Percentiles rank a stretch among this genome's conserved stretches.
Conservation (phyloP, 2,888 invertebrate species). For the Hyppa rectilinea region DNA sequence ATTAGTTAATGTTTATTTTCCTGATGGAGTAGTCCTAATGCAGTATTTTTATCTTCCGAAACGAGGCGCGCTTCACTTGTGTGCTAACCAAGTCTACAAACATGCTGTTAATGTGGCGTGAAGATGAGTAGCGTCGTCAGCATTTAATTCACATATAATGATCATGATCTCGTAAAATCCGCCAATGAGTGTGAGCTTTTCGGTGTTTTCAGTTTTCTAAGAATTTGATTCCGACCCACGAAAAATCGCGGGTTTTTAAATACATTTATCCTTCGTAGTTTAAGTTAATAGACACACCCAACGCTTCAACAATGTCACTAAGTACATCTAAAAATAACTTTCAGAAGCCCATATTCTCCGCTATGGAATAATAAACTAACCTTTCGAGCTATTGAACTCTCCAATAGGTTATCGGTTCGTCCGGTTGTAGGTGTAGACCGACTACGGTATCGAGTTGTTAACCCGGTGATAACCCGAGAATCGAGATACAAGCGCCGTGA, state of each 20-base stretch:
- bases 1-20: constrained; percentile 2
- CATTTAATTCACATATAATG: no score
- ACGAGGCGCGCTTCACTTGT: no score
- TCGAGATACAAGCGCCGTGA: constrained; percentile 45
- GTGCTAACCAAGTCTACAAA: no score
- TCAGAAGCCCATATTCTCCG: constrained; percentile 23
- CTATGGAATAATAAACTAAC: constrained; percentile 55
- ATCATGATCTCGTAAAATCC: no score
- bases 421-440: constrained; percentile 60
- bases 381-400: constrained; percentile 61
- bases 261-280: neutral
- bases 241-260: neutral
- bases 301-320: constrained; percentile 22
- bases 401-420: constrained; percentile 60
- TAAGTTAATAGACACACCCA: neutral
- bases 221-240: neutral
- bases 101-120: no score
- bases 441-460: constrained; percentile 51
- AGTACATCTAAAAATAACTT: constrained; percentile 42
- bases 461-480: constrained; percentile 63
- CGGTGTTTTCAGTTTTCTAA: neutral
- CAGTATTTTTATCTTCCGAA: no score
- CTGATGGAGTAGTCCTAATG: neutral
- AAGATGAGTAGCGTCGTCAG: no score
- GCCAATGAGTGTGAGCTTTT: neutral